Conservation (phyloP, 1,140 invertebrate species). For the Megalonaias nervosa region DNA sequence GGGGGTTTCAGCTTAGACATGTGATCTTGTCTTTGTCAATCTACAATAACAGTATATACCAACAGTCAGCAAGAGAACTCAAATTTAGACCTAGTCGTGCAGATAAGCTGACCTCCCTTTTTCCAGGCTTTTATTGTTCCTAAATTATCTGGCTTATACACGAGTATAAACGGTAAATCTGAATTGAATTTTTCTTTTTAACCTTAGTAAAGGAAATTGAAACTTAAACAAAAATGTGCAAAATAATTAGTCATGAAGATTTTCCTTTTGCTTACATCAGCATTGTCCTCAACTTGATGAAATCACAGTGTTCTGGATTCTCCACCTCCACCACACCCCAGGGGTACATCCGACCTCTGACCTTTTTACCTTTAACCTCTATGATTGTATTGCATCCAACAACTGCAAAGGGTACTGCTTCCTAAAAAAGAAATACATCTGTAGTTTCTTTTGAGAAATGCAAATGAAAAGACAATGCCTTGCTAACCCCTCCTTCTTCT, state of each 20-base stretch:
- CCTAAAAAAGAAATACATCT: conserved; percentile 48
- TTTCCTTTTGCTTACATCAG: conserved; percentile 78
- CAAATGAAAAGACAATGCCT: no score
- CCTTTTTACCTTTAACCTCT: conserved; percentile 70
- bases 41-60: no score
- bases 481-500: no score
- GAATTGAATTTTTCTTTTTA: background rate
- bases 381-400: conserved; percentile 69
- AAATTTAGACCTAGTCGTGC: no score
- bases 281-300: conserved; percentile 78
- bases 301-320: conserved; percentile 72
- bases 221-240: no score
- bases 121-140: no score
- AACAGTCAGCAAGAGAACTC: no score
- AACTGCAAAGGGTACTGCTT: conserved; percentile 70
- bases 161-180: background rate
- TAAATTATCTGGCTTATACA: no score
- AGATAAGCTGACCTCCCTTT: no score
- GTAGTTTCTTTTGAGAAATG: background rate
- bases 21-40: no score
- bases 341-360: conserved; percentile 72
- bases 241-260: no score
- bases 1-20: no score
- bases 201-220: background rate
- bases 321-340: conserved; percentile 73